phyloP scores from a whole-genome alignment of 2,797 vertebrate species.

The Neoniphon sammara region DNA sequence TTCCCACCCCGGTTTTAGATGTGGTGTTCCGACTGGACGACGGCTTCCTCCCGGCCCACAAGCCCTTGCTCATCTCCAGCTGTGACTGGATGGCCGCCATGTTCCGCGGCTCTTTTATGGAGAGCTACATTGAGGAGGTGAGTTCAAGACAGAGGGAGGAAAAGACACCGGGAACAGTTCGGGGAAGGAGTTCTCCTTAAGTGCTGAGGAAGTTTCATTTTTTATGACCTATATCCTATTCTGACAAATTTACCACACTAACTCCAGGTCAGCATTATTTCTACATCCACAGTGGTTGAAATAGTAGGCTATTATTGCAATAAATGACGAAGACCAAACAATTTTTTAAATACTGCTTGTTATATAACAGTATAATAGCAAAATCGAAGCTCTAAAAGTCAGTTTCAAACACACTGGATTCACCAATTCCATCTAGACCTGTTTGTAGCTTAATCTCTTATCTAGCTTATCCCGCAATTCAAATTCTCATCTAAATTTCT shows the following conservation, averaged over 20 bases:
- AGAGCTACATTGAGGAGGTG: slow-evolving; percentile 90
- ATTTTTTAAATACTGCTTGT: too few species aligned
- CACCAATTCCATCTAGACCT: too few species aligned
- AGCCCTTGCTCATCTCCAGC: slow-evolving; percentile 91
- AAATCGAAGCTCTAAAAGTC: too few species aligned
- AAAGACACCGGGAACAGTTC: neutral
- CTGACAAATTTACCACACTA: neutral
- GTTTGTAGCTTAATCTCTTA: too few species aligned
- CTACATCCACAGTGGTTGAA: too few species aligned
- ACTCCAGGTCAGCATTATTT: neutral
- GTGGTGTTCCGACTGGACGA: slow-evolving; percentile 91
- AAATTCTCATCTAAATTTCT: too few species aligned
- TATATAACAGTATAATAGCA: too few species aligned
- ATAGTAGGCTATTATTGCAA: too few species aligned
- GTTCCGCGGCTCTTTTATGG: slow-evolving; percentile 92
- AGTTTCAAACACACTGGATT: too few species aligned
- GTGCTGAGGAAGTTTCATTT: slow-evolving; percentile 29
- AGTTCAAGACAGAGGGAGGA: slow-evolving; percentile 30
- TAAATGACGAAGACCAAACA: too few species aligned
- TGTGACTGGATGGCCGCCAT: slow-evolving; percentile 96
- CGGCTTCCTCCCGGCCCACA: slow-evolving; percentile 89
- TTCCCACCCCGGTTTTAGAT: slow-evolving; percentile 88
- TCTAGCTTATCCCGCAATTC: too few species aligned
- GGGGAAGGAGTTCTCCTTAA: slow-evolving; percentile 25
- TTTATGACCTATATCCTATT: slow-evolving; percentile 1